phyloP scores from a whole-genome alignment of 35 echinoderm and acorn worm species.

The Lytechinus variegatus region DNA sequence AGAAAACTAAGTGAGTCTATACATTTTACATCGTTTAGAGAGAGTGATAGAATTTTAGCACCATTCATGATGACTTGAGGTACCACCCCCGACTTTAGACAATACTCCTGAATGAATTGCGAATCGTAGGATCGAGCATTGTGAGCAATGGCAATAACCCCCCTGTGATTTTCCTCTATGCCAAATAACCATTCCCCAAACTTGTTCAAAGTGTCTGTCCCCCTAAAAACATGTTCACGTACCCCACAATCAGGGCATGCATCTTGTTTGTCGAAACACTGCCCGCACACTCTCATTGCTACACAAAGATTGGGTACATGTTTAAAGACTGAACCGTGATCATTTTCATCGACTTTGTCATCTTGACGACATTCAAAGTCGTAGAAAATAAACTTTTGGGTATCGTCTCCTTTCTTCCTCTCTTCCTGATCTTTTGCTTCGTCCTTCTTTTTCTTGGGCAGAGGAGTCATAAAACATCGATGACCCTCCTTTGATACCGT shows the following conservation, averaged over 20 bases:
- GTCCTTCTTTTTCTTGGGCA: background rate
- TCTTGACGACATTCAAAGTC: constrained; percentile 84
- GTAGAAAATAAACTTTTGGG: constrained; percentile 70
- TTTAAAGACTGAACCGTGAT: background rate
- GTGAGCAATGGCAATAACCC: constrained; percentile 67
- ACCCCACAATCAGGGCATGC: constrained; percentile 52
- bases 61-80: constrained; percentile 81
- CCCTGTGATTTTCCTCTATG: background rate
- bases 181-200: constrained; percentile 72
- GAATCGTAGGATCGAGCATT: constrained; percentile 77
- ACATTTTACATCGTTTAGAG: constrained; percentile 44
- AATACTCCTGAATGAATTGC: constrained; percentile 69
- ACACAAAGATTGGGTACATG: constrained; percentile 80
- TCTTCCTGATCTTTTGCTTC: background rate
- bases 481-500: background rate
- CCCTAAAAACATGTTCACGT: constrained; percentile 63
- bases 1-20: constrained; percentile 83
- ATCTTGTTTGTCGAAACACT: constrained; percentile 22
- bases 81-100: constrained; percentile 28
- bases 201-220: constrained; percentile 32
- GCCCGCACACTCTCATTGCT: constrained; percentile 57
- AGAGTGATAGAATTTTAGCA: constrained; percentile 57
- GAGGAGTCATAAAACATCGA: constrained; percentile 48
- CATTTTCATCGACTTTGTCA: background rate
- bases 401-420: background rate